Evolutionary conservation across 1,140 invertebrate genomes (phyloP), one percentile per base, ranked within the genome.

Genomic region (Hylaeus anthracinus): DNA sequence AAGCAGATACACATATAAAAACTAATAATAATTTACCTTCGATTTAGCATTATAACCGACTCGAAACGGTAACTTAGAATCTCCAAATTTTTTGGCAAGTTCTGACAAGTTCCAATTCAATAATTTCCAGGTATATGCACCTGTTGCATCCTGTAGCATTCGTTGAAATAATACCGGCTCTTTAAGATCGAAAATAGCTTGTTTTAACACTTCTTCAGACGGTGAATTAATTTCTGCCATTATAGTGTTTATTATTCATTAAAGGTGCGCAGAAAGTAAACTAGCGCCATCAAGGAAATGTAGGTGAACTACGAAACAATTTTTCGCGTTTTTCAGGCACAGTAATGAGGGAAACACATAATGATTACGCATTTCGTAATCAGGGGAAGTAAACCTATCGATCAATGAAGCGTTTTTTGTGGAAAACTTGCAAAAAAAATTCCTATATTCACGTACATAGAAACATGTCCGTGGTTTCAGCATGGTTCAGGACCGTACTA

Each of bases 61-160:
- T 83, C 94, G 90, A 88, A 94, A 95, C 12, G 91, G 88, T 80
- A 95, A 89, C 72, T 88, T 78, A 56, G 85, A 80, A 72, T 93
- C 82, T 26, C 89, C 90, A n/a, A 94, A 87, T 83, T 91, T 90
- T 76, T 91, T 58, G 8, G 88, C 79, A 84, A 95, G 91, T 41
- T 94, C 88, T 5, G 92, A 73, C 8, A 94, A 85, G 82, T 88
- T 87, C 94, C 94, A 95, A 61, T 92, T 79, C 45, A 94, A 72
- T 65, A 94, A 80, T 80, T 93, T 84, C 93, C 93, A 93, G 14
- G 79, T 67, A 72, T 88, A 82, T 65, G 83, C 82, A 61, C 66
- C 76, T 64, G 89, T 77, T 8, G 73, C 45, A 81, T 87, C 77
- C 79, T 80, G 78, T 6, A 94, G 85, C 85, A 92, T 80, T 66